Conservation (phyloP, 2,113 vertebrate genomes). For the Steatornis caripensis region DNA sequence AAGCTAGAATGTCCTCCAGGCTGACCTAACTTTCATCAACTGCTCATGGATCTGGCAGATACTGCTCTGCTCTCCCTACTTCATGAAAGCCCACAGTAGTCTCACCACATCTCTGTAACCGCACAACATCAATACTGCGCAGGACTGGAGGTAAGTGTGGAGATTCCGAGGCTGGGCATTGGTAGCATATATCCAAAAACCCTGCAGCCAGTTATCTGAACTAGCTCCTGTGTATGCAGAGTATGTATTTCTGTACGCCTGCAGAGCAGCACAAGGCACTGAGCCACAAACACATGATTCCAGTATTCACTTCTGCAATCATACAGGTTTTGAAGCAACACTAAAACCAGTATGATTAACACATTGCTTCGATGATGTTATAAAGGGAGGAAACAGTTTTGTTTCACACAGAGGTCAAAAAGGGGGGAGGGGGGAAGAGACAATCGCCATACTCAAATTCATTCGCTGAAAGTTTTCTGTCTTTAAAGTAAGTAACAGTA, state of each 20-base stretch:
- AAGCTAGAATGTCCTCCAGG: neutral
- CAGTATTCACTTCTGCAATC: neutral
- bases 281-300: neutral
- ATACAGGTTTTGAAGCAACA: neutral
- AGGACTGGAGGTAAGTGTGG: neutral
- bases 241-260: neutral
- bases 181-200: neutral
- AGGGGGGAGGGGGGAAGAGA: neutral
- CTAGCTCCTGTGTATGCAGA: neutral
- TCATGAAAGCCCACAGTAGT: neutral
- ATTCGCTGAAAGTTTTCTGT: neutral
- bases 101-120: neutral
- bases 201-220: neutral
- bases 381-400: neutral
- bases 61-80: neutral
- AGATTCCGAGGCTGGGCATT: accelerated
- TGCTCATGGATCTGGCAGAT: neutral
- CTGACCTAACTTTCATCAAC: neutral
- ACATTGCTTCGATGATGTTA: neutral
- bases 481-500: neutral
- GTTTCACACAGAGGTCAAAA: neutral
- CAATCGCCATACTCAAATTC: neutral
- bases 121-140: neutral
- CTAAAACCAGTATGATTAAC: neutral
- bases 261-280: neutral